These are phyloP conservation scores for Drosophila falleni DNA, from an alignment of 2,888 invertebrate species.

Conservation along the genomic window DNA sequence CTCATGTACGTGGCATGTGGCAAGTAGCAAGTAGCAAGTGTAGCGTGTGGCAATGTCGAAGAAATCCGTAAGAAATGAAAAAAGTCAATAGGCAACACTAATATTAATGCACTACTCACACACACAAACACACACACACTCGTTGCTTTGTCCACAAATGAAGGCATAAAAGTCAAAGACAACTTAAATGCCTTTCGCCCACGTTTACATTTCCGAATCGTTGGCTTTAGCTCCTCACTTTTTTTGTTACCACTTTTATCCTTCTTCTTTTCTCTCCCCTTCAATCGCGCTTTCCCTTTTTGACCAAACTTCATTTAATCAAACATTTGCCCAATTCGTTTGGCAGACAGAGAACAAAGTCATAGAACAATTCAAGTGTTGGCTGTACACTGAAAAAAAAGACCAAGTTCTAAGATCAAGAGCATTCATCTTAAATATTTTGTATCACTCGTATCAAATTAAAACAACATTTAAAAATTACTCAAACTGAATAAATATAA, in stretches of 20 bases:
- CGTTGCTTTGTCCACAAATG: constrained; percentile 25
- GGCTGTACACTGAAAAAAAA: too few species aligned
- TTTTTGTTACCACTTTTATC: not conserved
- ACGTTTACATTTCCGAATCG: constrained; percentile 34
- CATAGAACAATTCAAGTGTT: constrained; percentile 42
- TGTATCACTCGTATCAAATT: too few species aligned
- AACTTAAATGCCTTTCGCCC: constrained; percentile 26
- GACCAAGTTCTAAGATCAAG: too few species aligned
- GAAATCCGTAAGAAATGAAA: constrained; percentile 9
- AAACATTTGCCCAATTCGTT: constrained; percentile 51
- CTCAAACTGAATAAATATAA: too few species aligned
- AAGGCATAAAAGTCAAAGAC: constrained; percentile 50
- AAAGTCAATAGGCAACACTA: constrained; percentile 33
- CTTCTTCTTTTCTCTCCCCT: not conserved
- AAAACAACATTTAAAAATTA: too few species aligned
- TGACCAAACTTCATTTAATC: constrained; percentile 36
- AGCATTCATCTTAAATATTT: too few species aligned
- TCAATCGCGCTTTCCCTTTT: too few species aligned
- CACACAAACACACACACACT: constrained; percentile 15
- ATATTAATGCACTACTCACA: constrained; percentile 15
- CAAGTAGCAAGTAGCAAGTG: constrained; percentile 2
- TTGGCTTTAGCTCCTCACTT: constrained; percentile 2
- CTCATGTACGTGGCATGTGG: constrained; percentile 5
- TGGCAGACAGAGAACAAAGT: constrained; percentile 39
- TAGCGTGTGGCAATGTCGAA: constrained; percentile 7